These are phyloP conservation scores for Dasypolia templi DNA, from an alignment of 2,888 invertebrate genomes.

Conservation along the genomic window DNA sequence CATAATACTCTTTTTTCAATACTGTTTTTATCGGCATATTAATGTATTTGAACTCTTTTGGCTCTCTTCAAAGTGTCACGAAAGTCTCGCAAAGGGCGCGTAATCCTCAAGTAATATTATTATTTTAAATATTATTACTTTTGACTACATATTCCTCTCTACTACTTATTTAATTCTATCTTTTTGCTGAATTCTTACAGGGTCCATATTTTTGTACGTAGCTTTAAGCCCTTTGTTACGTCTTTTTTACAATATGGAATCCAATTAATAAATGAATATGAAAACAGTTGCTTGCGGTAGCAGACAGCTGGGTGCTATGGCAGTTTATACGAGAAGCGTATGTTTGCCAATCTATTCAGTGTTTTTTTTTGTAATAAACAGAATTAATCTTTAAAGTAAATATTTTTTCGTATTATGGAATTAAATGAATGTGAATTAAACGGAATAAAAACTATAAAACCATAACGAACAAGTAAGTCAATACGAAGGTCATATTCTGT, in stretches of 20 bases:
- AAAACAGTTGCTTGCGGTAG: too few species aligned
- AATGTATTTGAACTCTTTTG: not conserved
- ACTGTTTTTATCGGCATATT: not conserved
- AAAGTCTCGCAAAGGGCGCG: not conserved
- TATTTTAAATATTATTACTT: too few species aligned
- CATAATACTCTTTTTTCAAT: not conserved
- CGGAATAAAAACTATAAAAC: not conserved
- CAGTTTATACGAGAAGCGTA: not conserved
- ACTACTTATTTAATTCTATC: too few species aligned
- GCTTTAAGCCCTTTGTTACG: too few species aligned
- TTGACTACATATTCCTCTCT: too few species aligned
- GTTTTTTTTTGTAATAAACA: not conserved
- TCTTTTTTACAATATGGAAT: too few species aligned
- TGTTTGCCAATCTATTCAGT: not conserved
- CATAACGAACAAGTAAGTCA: not conserved
- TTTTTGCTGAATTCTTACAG: too few species aligned
- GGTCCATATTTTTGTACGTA: too few species aligned
- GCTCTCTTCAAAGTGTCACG: not conserved
- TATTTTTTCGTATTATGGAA: not conserved
- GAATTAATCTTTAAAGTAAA: not conserved
- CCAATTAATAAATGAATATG: too few species aligned
- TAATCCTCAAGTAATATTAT: not conserved
- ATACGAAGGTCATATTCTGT: not conserved
- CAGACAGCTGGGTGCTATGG: too few species aligned
- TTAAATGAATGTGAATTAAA: too few species aligned